Evolutionary conservation across 2,888 invertebrate genomes (phyloP).

Genomic region (Synergus gifuensis): DNA sequence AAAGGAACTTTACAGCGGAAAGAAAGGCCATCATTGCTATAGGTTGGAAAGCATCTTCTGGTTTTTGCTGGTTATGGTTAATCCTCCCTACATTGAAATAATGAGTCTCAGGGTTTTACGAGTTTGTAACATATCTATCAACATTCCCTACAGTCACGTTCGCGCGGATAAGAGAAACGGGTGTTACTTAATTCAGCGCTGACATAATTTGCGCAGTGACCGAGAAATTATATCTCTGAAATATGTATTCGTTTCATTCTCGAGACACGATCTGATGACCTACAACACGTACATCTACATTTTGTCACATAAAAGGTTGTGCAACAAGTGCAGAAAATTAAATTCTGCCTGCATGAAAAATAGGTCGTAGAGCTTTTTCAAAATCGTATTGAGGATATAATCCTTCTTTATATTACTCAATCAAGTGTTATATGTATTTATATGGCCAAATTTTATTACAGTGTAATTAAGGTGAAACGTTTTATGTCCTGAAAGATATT

Average conservation of each 20-base stretch:
- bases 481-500: background rate
- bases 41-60: background rate
- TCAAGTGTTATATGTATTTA: conserved; percentile 2
- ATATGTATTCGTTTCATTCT: conserved; percentile 59
- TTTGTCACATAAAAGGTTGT: background rate
- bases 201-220: conserved; percentile 71
- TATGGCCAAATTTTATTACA: conserved; percentile 13
- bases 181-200: conserved; percentile 63
- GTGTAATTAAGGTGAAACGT: background rate
- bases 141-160: background rate
- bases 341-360: background rate
- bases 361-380: background rate
- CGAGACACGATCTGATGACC: background rate
- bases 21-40: background rate
- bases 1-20: background rate
- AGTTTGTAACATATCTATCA: conserved; percentile 43
- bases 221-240: conserved; percentile 63
- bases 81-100: conserved; percentile 3
- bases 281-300: background rate
- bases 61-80: conserved; percentile 12
- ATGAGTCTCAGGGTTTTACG: conserved; percentile 43
- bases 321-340: background rate
- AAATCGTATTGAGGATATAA: background rate
- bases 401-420: background rate
- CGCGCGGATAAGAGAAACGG: conserved; percentile 57